These are phyloP conservation scores for Pseudomyrmex concolor DNA, from an alignment of 1,140 invertebrate genomes.

Conservation along the genomic window DNA sequence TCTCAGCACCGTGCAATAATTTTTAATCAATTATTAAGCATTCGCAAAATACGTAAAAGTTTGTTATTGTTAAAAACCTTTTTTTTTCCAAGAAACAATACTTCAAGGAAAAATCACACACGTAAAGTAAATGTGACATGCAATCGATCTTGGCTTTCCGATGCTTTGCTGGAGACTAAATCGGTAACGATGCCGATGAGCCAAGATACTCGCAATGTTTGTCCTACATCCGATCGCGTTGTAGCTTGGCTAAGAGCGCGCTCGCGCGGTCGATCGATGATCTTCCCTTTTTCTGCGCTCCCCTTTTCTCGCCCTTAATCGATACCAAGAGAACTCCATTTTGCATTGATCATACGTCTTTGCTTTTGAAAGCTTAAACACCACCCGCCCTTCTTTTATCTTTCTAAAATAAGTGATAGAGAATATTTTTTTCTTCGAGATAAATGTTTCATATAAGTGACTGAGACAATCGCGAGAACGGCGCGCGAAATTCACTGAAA, in stretches of 20 bases:
- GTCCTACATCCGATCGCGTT: slow-evolving; percentile 69
- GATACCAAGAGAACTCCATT: slow-evolving; percentile 9
- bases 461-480: no score
- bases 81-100: neutral
- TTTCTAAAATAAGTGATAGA: no score
- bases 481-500: no score
- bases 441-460: neutral
- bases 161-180: slow-evolving; percentile 68
- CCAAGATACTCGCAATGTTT: slow-evolving; percentile 72
- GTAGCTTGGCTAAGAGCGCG: slow-evolving; percentile 46
- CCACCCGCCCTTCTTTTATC: no score
- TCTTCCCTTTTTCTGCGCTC: slow-evolving; percentile 63
- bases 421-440: no score
- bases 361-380: no score
- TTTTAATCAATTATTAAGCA: neutral
- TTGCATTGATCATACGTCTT: neutral
- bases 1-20: neutral
- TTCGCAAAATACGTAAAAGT: neutral
- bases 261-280: slow-evolving; percentile 60
- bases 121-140: neutral
- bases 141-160: slow-evolving; percentile 7
- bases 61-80: neutral
- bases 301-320: slow-evolving; percentile 59
- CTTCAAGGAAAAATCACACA: slow-evolving; percentile 1
- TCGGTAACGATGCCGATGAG: slow-evolving; percentile 76